Conservation (phyloP, 2,797 vertebrate species). For the Setipinna tenuifilis region DNA sequence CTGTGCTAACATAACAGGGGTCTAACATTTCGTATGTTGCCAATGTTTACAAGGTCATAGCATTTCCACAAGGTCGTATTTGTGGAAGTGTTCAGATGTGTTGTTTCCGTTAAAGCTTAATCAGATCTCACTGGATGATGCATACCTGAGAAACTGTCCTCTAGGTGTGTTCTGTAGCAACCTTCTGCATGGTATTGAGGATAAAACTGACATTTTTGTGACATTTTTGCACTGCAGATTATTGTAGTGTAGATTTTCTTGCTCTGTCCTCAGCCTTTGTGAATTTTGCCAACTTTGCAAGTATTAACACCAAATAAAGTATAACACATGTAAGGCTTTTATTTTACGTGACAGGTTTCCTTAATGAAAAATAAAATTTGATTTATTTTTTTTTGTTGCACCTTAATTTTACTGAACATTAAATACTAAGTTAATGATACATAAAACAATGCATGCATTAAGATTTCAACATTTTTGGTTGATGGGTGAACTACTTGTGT, state of each 20-base stretch:
- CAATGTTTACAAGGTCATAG: neutral
- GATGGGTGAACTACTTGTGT: neutral
- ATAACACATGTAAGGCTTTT: neutral
- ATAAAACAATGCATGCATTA: neutral
- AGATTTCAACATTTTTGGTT: neutral
- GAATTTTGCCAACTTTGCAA: neutral
- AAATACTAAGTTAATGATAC: neutral
- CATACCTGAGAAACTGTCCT: neutral
- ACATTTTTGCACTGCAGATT: neutral
- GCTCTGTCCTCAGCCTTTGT: neutral
- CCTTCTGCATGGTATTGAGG: neutral
- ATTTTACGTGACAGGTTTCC: neutral
- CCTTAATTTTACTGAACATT: neutral
- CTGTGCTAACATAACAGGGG: no score
- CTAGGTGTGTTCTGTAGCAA: neutral
- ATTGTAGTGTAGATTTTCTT: slow-evolving; percentile 14
- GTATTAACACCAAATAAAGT: neutral
- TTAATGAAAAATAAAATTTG: neutral
- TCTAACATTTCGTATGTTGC: no score
- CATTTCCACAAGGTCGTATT: neutral
- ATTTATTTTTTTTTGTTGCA: neutral
- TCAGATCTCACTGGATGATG: neutral
- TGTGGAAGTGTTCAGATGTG: neutral
- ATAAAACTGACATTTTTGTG: neutral
- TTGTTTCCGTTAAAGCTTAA: neutral